Evolutionary conservation across 2,797 vertebrate genomes (phyloP), one percentile per base, ranked within the genome.

Genomic region (Sparus aurata): DNA sequence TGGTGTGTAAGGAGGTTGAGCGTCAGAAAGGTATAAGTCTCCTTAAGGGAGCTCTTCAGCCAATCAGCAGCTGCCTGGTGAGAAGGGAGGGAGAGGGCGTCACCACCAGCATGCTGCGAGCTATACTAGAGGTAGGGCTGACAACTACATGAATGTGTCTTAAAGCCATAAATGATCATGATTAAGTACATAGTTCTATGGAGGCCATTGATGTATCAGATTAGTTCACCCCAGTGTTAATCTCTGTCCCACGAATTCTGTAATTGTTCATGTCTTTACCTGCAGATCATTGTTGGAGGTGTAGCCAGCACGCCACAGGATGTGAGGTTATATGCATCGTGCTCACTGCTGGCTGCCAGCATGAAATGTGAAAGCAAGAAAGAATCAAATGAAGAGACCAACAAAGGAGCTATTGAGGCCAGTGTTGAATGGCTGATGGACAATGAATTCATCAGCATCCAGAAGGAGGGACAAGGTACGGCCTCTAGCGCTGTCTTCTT

Each of bases 1-100:
- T 99, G 82, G 94, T 99, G 63, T 99, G 98, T 93, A 99, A 99
- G 90, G 95, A 95, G 73, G 89, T 96, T 13, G 98, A 99, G 91
- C 96, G 95, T 76, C 94, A 96, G 55, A 98, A 98, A 94, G 98
- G 97, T 22, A 79, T 96, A 23, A 93, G 92, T 85, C 94, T 99
- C 0, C 95, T 99, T 72, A 97, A 94, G 63, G 97, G 97, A 27
- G 91, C 88, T 67, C 95, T 99, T 41, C 97, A 95, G 83, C 97
- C 98, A 79, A 96, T 99, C 90, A 87, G 83, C 76, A 99, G 98
- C 94, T 99, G 97, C 89, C 92, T 99, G 80, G 92, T 95, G 79
- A 96, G 93, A 92, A 91, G 67, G 65, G 97, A 97, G 70, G 98
- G 97, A 34, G 96, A 96, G 41, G 97, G 96, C 12, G 89, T 98